Conservation (phyloP, 2,888 invertebrate genomes). For the Hesperia comma region DNA sequence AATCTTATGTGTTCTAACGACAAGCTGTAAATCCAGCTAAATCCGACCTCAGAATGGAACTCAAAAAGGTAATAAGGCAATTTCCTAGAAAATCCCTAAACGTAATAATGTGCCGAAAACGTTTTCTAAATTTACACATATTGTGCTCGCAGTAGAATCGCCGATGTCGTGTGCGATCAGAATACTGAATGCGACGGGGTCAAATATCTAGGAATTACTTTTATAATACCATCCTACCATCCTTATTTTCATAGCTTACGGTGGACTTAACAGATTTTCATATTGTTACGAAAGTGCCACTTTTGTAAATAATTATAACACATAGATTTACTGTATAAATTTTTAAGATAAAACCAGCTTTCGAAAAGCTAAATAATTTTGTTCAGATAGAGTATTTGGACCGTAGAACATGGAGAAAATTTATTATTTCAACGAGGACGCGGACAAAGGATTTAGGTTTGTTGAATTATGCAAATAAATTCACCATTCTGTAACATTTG, state of each 20-base stretch:
- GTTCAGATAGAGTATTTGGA: conserved; percentile 72
- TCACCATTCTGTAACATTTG: conserved; percentile 83
- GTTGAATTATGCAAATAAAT: conserved; percentile 83
- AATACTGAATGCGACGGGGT: conserved; percentile 72
- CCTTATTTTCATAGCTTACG: conserved; percentile 17
- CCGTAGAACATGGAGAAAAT: conserved; percentile 78
- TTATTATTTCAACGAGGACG: conserved; percentile 78
- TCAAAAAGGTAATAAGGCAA: conserved; percentile 82
- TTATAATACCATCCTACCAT: conserved; percentile 17
- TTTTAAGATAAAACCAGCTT: conserved; percentile 57
- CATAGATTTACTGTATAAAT: neutral
- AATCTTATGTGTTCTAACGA: conserved; percentile 57
- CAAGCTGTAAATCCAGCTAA: conserved; percentile 67
- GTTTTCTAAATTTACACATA: conserved; percentile 83
- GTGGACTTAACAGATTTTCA: conserved; percentile 22
- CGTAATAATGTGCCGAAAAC: conserved; percentile 82
- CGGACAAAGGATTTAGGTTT: conserved; percentile 82
- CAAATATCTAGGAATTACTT: conserved; percentile 36
- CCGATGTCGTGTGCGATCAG: conserved; percentile 70
- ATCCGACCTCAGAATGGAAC: conserved; percentile 73
- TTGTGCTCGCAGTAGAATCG: conserved; percentile 77
- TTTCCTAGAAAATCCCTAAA: conserved; percentile 82
- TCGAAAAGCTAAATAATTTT: conserved; percentile 77
- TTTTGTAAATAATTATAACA: neutral
- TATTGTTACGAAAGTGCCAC: neutral